These are phyloP conservation scores for Caenorhabditis virilis DNA, from an alignment of 2,888 invertebrate genomes.

Conservation along the genomic window DNA sequence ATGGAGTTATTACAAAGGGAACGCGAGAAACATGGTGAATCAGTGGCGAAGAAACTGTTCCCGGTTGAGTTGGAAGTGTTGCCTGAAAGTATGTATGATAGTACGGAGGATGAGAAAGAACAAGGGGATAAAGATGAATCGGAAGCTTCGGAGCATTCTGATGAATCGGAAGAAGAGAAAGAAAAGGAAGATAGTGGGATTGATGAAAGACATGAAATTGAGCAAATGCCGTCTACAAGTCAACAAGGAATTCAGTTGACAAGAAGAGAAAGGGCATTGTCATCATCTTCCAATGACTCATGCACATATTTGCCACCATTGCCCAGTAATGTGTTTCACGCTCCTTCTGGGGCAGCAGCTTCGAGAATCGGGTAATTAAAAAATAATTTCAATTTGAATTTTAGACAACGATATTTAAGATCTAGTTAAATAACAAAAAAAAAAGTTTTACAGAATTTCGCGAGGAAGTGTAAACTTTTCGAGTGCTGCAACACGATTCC, in stretches of 20 bases:
- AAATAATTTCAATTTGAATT: neutral
- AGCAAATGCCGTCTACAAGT: neutral
- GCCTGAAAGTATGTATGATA: conserved; percentile 38
- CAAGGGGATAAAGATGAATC: conserved; percentile 5
- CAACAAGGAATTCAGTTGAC: conserved; percentile 6
- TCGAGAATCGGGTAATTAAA: conserved; percentile 17
- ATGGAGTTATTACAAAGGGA: conserved; percentile 40
- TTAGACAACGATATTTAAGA: too few species aligned
- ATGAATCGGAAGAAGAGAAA: conserved; percentile 1
- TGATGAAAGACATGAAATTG: neutral
- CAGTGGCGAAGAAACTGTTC: conserved; percentile 11
- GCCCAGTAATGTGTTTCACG: conserved; percentile 50
- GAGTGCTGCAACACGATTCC: conserved; percentile 15
- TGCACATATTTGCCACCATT: conserved; percentile 54
- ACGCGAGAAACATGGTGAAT: conserved; percentile 19
- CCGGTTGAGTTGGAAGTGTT: conserved; percentile 35
- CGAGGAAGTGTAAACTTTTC: conserved; percentile 23
- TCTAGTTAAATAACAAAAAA: too few species aligned
- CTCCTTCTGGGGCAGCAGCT: conserved; percentile 34
- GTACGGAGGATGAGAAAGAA: conserved; percentile 44
- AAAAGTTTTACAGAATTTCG: neutral
- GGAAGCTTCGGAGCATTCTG: neutral
- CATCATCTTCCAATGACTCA: conserved; percentile 45
- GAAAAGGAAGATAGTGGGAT: neutral
- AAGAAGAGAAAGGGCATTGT: conserved; percentile 43